Percentiles rank a stretch among this genome's conserved stretches.
Evolutionary conservation across 1,140 invertebrate genomes (phyloP).

Genomic region (Drosophila equinoxialis): DNA sequence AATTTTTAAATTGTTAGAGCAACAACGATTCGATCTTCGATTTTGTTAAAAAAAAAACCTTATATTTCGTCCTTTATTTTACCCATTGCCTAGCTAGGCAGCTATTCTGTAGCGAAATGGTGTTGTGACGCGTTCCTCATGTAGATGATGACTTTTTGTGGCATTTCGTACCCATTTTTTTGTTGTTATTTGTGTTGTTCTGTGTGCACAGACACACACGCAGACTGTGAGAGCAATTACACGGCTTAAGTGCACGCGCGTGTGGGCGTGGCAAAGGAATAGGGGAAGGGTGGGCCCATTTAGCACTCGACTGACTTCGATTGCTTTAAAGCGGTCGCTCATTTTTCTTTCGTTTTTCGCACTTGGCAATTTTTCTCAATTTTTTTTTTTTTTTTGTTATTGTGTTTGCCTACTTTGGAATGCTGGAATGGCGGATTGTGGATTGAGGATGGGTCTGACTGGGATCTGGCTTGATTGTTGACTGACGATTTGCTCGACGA

Average conservation of each 20-base stretch:
- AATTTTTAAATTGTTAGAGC: slow-evolving; percentile 2
- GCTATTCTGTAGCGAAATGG: slow-evolving; percentile 47
- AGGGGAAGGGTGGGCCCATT: slow-evolving; percentile 27
- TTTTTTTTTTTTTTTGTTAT: not conserved
- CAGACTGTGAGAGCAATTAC: slow-evolving; percentile 54
- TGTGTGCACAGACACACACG: slow-evolving; percentile 28
- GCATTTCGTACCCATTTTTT: slow-evolving; percentile 23
- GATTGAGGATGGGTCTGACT: not conserved
- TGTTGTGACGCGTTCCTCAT: slow-evolving; percentile 35
- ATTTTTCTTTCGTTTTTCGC: too few species aligned
- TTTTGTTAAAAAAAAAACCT: not conserved
- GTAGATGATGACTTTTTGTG: slow-evolving; percentile 47
- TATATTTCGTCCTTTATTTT: slow-evolving; percentile 1
- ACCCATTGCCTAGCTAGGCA: not conserved
- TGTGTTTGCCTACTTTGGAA: slow-evolving; percentile 48
- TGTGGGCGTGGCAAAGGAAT: slow-evolving; percentile 29
- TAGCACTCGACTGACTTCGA: slow-evolving; percentile 57
- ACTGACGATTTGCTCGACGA: slow-evolving; percentile 42
- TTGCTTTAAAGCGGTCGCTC: slow-evolving; percentile 59
- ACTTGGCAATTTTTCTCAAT: slow-evolving; percentile 11
- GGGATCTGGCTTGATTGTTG: slow-evolving; percentile 30
- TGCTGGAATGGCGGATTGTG: not conserved
- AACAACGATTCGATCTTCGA: slow-evolving; percentile 22
- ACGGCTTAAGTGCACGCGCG: slow-evolving; percentile 42
- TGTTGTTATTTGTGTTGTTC: slow-evolving; percentile 17